phyloP scores from a whole-genome alignment of 2,113 vertebrate genomes.

The Entelurus aequoreus region DNA sequence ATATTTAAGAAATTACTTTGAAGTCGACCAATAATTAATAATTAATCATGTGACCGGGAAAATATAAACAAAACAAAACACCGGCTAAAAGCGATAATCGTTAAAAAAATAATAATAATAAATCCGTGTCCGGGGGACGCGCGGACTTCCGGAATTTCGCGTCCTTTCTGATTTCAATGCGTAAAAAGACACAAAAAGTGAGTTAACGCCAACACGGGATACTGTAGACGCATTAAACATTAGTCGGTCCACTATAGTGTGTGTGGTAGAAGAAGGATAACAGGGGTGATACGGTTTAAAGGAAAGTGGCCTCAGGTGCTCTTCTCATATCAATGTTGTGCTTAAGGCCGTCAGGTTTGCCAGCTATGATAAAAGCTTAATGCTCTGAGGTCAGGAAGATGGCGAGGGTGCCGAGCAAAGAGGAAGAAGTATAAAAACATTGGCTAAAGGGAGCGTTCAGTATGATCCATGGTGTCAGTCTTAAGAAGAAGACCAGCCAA shows the following conservation, averaged over 20 bases:
- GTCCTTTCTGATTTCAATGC: too few species aligned
- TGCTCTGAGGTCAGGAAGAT: conserved; percentile 10
- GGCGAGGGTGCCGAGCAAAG: conserved; percentile 21
- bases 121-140: too few species aligned
- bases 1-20: too few species aligned
- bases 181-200: too few species aligned
- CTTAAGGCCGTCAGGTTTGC: conserved; percentile 15
- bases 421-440: conserved; percentile 38
- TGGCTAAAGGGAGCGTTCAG: conserved; percentile 9
- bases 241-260: not conserved
- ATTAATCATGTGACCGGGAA: too few species aligned
- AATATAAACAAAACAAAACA: too few species aligned
- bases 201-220: too few species aligned
- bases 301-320: conserved; percentile 29
- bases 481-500: conserved; percentile 37
- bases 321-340: conserved; percentile 37
- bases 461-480: conserved; percentile 28
- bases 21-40: too few species aligned
- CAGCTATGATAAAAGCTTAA: conserved; percentile 30
- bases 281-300: conserved; percentile 4
- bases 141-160: too few species aligned
- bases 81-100: too few species aligned
- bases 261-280: not conserved
- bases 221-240: not conserved
- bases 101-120: too few species aligned